Conservation (phyloP, 1,140 invertebrate species). For the Eumaeus atala region DNA sequence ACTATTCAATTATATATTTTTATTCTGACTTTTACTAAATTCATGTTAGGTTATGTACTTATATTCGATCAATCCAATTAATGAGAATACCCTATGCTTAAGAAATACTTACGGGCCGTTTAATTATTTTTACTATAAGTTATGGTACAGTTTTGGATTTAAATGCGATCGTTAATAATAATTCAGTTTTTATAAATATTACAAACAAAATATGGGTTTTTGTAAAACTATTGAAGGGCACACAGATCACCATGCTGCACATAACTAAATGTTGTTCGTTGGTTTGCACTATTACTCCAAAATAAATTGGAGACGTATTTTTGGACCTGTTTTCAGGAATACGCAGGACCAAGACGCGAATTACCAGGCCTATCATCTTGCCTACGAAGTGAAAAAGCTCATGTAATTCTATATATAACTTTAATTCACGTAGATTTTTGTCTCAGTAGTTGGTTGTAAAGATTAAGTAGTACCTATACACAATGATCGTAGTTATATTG, state of each 20-base stretch:
- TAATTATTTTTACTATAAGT: no score
- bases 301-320: slow-evolving; percentile 57
- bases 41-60: no score
- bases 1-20: no score
- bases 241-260: slow-evolving; percentile 35
- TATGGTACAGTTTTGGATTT: slow-evolving; percentile 2
- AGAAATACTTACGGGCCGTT: no score
- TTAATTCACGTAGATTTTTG: slow-evolving; percentile 52
- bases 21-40: no score
- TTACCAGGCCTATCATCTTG: slow-evolving; percentile 97
- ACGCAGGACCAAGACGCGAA: slow-evolving; percentile 88
- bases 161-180: slow-evolving; percentile 8
- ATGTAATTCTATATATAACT: slow-evolving; percentile 84
- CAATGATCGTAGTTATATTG: not conserved
- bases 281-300: slow-evolving; percentile 35
- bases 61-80: no score
- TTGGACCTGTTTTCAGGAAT: slow-evolving; percentile 73
- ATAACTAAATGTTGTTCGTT: slow-evolving; percentile 23
- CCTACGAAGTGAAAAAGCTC: slow-evolving; percentile 99
- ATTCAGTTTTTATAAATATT: no score
- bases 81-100: no score
- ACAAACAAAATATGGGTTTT: no score
- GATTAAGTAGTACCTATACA: not conserved
- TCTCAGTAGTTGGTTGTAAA: slow-evolving; percentile 24
- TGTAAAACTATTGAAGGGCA: slow-evolving; percentile 13